phyloP scores from a whole-genome alignment of 2,797 vertebrate species.

The Scleropages formosus region DNA sequence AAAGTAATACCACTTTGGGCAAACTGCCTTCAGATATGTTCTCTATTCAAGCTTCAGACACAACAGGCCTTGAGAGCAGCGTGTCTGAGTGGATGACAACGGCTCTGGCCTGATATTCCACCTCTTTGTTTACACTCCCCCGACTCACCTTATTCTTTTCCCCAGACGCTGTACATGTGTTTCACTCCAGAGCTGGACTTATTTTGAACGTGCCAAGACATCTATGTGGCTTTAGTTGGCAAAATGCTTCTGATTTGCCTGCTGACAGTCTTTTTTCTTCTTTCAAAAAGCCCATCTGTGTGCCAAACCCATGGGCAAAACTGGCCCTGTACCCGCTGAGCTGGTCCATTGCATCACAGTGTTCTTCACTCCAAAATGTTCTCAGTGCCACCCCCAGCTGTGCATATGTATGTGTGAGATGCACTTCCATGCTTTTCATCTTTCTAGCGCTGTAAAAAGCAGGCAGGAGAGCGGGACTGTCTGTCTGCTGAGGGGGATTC shows the following conservation, averaged over 20 bases:
- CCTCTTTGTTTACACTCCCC: slow-evolving; percentile 35
- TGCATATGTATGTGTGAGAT: neutral
- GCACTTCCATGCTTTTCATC: slow-evolving; percentile 22
- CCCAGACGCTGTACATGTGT: slow-evolving; percentile 32
- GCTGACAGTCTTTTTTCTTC: slow-evolving; percentile 20
- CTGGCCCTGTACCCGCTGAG: neutral
- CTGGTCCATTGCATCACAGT: neutral
- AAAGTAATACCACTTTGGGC: slow-evolving; percentile 20
- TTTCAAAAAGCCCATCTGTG: neutral
- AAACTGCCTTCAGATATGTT: slow-evolving; percentile 25
- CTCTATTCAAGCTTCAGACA: slow-evolving; percentile 24
- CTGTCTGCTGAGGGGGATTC: neutral
- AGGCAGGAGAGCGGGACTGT: slow-evolving; percentile 21
- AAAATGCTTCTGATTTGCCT: slow-evolving; percentile 11
- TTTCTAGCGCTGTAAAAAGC: slow-evolving; percentile 38
- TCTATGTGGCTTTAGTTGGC: slow-evolving; percentile 16
- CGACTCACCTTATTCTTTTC: slow-evolving; percentile 9
- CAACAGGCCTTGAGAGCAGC: slow-evolving; percentile 23
- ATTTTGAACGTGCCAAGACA: slow-evolving; percentile 26
- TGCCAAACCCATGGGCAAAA: slow-evolving; percentile 19
- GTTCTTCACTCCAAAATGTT: neutral
- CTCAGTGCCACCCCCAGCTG: neutral
- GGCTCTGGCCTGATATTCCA: slow-evolving; percentile 32
- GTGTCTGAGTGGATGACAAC: slow-evolving; percentile 25
- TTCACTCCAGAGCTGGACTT: slow-evolving; percentile 30